Conservation (phyloP, 2,113 vertebrate species). For the Poicephalus gulielmi region DNA sequence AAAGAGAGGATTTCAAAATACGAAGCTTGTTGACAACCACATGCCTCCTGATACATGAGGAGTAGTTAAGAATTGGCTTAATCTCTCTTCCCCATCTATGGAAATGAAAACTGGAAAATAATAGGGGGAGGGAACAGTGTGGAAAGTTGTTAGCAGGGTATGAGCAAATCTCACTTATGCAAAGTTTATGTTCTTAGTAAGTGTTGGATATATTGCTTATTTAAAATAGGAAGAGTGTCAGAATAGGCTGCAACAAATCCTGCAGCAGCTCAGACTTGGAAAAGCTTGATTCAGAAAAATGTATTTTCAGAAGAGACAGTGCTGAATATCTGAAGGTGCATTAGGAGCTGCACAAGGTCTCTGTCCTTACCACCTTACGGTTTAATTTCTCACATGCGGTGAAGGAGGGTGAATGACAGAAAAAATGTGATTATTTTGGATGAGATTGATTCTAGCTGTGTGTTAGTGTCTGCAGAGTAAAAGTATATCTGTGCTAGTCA, state of each 20-base stretch:
- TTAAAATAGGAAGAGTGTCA: not conserved
- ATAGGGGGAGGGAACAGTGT: not conserved
- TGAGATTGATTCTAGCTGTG: not conserved
- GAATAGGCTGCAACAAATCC: not conserved
- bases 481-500: not conserved
- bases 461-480: not conserved
- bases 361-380: not conserved
- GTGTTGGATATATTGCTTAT: not conserved
- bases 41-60: conserved; percentile 8
- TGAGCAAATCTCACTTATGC: not conserved
- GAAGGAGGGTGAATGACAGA: accelerated
- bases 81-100: not conserved
- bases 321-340: not conserved
- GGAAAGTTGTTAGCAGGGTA: not conserved
- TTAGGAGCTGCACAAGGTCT: not conserved
- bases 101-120: conserved; percentile 2
- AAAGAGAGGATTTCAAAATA: conserved; percentile 51
- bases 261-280: not conserved
- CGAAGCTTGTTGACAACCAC: conserved; percentile 34
- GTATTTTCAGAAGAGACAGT: not conserved
- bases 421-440: not conserved
- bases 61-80: not conserved
- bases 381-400: not conserved
- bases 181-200: not conserved
- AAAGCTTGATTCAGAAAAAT: not conserved